Percentiles rank a stretch among this genome's conserved stretches.
These are phyloP conservation scores for Pterophyllum scalare DNA, from an alignment of 2,113 vertebrate genomes.

Conservation along the genomic window DNA sequence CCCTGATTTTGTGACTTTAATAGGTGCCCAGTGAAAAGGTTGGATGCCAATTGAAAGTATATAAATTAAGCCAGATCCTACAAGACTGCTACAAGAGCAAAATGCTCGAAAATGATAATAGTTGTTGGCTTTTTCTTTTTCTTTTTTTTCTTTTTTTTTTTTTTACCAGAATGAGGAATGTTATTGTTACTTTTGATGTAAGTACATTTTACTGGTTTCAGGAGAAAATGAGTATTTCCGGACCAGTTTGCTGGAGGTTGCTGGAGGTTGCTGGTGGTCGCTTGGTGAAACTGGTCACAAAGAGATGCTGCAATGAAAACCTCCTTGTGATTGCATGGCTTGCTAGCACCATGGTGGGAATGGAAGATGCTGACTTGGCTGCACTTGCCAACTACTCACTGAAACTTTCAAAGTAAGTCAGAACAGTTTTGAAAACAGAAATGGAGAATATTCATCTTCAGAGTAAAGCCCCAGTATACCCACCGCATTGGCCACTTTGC, in stretches of 20 bases:
- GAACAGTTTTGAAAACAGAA: not conserved
- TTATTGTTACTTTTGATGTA: slow-evolving; percentile 1
- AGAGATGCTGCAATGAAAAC: not conserved
- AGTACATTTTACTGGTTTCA: slow-evolving; percentile 5
- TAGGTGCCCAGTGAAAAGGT: no score
- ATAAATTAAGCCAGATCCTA: no score
- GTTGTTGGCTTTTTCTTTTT: no score
- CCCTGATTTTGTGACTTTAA: no score
- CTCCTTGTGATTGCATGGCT: not conserved
- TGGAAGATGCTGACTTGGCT: not conserved
- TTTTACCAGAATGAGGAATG: not conserved
- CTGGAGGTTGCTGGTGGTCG: not conserved
- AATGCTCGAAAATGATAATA: no score
- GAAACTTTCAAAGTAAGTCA: not conserved
- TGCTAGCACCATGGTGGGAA: not conserved
- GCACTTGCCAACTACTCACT: not conserved
- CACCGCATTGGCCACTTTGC: no score
- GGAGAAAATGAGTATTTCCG: not conserved
- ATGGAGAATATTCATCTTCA: not conserved
- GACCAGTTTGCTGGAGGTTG: not conserved
- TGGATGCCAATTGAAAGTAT: no score
- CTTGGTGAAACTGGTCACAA: not conserved
- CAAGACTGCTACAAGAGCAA: no score
- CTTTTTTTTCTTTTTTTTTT: no score
- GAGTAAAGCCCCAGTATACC: not conserved